Percentiles rank a stretch among this genome's conserved stretches.
Evolutionary conservation across 1,140 invertebrate genomes (phyloP).

Genomic region (Heliothis virescens): DNA sequence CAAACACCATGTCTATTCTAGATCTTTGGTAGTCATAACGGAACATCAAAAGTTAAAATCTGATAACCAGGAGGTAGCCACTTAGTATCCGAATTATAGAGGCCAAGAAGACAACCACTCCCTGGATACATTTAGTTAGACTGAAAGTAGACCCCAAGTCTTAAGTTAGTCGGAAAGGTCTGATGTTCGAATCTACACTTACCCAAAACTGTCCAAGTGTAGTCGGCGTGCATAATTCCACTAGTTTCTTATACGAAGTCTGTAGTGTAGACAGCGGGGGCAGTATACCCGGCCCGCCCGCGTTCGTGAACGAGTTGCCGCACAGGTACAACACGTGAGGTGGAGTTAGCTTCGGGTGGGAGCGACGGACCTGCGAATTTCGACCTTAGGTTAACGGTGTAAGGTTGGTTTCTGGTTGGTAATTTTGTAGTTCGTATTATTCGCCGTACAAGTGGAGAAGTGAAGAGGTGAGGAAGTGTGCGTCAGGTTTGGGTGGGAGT

Average conservation of each 20-base stretch:
- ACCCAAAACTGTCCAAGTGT: constrained; percentile 81
- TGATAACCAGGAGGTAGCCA: no score
- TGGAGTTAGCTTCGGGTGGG: constrained; percentile 89
- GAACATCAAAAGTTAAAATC: no score
- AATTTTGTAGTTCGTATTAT: background rate
- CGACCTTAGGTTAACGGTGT: background rate
- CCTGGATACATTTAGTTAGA: no score
- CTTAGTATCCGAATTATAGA: no score
- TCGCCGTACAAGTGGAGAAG: no score
- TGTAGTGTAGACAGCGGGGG: constrained; percentile 70
- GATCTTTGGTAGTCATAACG: no score
- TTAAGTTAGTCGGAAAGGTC: no score
- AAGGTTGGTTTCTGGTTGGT: background rate
- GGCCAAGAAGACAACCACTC: background rate
- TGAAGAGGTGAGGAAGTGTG: no score
- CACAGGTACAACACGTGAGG: constrained; percentile 91
- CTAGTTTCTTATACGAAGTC: constrained; percentile 76
- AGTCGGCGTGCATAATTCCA: constrained; percentile 79
- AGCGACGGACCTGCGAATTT: constrained; percentile 87
- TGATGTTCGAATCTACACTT: constrained; percentile 30
- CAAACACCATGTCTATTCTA: no score
- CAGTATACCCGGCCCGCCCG: constrained; percentile 50
- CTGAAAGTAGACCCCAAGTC: background rate
- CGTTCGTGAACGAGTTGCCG: constrained; percentile 65
- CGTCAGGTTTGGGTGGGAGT: no score